Evolutionary conservation across 2,888 invertebrate species (phyloP).

Genomic region (Spatulosminthurus flaviceps): DNA sequence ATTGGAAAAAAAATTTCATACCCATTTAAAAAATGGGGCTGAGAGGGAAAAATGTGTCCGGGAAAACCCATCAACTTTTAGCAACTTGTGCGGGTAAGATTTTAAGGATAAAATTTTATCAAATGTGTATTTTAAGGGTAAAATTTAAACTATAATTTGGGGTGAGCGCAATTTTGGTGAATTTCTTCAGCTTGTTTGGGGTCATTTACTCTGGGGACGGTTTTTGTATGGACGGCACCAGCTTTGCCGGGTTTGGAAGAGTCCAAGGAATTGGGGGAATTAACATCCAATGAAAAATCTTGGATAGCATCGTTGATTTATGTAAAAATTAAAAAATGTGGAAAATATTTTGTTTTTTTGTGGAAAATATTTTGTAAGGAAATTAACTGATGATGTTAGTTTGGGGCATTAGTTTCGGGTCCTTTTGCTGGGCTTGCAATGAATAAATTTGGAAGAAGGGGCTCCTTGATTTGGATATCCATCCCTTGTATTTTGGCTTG

Average conservation of each 20-base stretch:
- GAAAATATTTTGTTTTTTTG: no score
- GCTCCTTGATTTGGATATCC: conserved; percentile 48
- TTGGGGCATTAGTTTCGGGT: conserved; percentile 47
- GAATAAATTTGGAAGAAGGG: conserved; percentile 52
- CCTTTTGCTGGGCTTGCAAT: conserved; percentile 56
- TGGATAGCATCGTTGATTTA: background rate
- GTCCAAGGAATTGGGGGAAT: conserved; percentile 43
- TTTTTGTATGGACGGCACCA: conserved; percentile 55
- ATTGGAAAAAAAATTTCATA: no score
- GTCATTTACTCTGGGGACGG: conserved; percentile 57
- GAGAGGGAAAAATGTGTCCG: background rate
- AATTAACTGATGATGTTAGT: conserved; percentile 14
- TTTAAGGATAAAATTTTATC: background rate
- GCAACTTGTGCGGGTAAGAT: conserved; percentile 2
- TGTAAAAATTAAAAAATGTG: background rate
- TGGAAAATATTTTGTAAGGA: background rate
- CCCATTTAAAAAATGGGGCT: background rate
- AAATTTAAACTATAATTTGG: no score
- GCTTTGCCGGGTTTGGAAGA: conserved; percentile 52
- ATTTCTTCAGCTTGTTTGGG: conserved; percentile 53
- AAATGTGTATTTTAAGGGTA: background rate
- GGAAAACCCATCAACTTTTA: background rate
- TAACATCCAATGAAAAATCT: background rate
- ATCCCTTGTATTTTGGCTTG: conserved; percentile 66
- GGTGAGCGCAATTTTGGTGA: no score